Evolutionary conservation across 2,113 vertebrate species (phyloP).

Genomic region (Meles meles): DNA sequence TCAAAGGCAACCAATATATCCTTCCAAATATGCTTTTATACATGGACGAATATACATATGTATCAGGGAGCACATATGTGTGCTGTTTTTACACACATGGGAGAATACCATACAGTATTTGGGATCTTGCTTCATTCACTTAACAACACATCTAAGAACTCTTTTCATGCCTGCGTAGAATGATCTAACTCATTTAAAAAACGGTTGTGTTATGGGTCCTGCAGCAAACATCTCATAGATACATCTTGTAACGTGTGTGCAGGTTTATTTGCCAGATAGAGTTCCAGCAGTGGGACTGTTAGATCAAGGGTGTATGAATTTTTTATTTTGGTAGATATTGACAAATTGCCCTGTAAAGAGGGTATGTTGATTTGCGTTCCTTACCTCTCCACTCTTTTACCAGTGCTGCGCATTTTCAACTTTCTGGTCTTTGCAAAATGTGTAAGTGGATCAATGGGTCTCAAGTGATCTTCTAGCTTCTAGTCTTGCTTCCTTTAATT

Average conservation of each 20-base stretch:
- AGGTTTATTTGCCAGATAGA: background rate
- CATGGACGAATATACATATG: background rate
- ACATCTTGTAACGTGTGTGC: background rate
- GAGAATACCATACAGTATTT: background rate
- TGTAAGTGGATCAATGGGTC: background rate
- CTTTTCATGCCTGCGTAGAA: background rate
- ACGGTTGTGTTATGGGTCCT: background rate
- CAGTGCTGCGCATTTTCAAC: background rate
- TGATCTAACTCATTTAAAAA: background rate
- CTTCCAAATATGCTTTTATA: background rate
- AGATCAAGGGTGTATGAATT: background rate
- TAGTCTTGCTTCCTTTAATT: background rate
- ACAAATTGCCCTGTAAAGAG: background rate
- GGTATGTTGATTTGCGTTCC: background rate
- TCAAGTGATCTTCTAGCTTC: background rate
- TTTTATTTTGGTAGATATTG: conserved; percentile 22
- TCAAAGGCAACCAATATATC: background rate
- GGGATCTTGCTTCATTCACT: background rate
- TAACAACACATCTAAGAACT: background rate
- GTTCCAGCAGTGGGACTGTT: background rate
- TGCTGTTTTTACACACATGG: background rate
- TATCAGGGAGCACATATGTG: background rate
- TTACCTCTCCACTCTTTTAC: background rate
- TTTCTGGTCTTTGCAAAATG: conserved; percentile 30
- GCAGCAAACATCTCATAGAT: background rate